Evolutionary conservation across 2,888 invertebrate genomes (phyloP).

Genomic region (Leptopilina myrica): DNA sequence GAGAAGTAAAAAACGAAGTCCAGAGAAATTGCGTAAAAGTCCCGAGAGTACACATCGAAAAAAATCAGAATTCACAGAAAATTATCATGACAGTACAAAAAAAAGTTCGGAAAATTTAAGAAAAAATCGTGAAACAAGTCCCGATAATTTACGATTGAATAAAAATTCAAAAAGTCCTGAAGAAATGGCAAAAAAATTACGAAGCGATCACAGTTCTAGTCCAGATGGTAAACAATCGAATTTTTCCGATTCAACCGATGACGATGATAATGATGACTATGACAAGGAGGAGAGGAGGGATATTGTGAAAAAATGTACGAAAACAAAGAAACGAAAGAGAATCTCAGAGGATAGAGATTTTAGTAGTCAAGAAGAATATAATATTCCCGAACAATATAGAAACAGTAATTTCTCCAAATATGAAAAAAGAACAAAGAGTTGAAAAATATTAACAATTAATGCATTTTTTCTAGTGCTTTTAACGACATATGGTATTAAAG

Average conservation of each 20-base stretch:
- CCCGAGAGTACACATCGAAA: background rate
- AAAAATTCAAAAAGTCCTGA: conserved; percentile 48
- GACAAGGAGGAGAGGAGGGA: background rate
- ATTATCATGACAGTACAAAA: conserved; percentile 22
- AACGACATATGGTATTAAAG: background rate
- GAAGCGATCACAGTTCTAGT: conserved; percentile 2
- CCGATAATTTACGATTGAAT: conserved; percentile 38
- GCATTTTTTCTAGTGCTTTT: conserved; percentile 4
- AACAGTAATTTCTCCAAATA: conserved; percentile 28
- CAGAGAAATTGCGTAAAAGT: background rate
- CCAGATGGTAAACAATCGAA: conserved; percentile 3
- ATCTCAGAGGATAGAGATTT: conserved; percentile 15
- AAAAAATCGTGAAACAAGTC: background rate
- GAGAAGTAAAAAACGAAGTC: conserved; percentile 2
- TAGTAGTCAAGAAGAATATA: conserved; percentile 24
- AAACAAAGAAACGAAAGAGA: conserved; percentile 2
- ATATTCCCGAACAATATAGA: conserved; percentile 30
- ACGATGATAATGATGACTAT: background rate
- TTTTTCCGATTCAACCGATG: background rate
- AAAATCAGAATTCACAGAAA: conserved; percentile 58
- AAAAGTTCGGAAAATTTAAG: background rate
- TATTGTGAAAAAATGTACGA: background rate
- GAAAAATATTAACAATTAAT: background rate
- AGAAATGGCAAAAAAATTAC: conserved; percentile 42
- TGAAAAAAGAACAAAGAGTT: conserved; percentile 25